Evolutionary conservation across 1,140 invertebrate genomes (phyloP).

Genomic region (Pseudomyrmex gracilis): DNA sequence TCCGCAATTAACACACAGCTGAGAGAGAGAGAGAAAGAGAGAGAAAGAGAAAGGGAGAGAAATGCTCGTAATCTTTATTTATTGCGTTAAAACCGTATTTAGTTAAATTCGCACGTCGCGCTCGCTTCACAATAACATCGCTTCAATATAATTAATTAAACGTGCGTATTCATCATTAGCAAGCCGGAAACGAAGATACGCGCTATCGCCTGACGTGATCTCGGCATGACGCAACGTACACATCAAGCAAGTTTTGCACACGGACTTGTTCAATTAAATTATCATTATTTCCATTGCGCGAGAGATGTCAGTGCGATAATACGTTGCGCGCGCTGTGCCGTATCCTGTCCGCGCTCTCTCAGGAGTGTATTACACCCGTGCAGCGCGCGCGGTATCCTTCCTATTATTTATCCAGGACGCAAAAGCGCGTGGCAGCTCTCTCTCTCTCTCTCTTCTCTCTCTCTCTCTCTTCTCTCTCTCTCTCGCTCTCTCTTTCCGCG

Average conservation of each 20-base stretch:
- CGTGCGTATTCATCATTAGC: neutral
- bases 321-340: neutral
- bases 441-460: conserved; percentile 13
- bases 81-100: neutral
- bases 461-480: conserved; percentile 2
- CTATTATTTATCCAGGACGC: neutral
- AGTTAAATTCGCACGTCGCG: conserved; percentile 1
- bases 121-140: conserved; percentile 1
- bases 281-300: conserved; percentile 25
- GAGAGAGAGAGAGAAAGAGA: too few species aligned
- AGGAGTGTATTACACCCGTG: neutral
- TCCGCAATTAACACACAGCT: too few species aligned
- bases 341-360: conserved; percentile 2
- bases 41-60: too few species aligned
- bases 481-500: neutral
- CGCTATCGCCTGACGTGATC: conserved; percentile 3
- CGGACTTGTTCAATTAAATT: conserved; percentile 42
- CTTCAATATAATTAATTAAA: conserved; percentile 24
- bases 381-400: neutral
- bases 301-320: conserved; percentile 16
- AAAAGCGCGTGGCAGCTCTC: conserved; percentile 6
- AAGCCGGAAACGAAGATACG: conserved; percentile 5
- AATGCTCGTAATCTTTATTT: neutral
- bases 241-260: conserved; percentile 2
- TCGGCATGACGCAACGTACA: conserved; percentile 11